Evolutionary conservation across 2,888 invertebrate genomes (phyloP).

Genomic region (Gymnoscelis rufifasciata): DNA sequence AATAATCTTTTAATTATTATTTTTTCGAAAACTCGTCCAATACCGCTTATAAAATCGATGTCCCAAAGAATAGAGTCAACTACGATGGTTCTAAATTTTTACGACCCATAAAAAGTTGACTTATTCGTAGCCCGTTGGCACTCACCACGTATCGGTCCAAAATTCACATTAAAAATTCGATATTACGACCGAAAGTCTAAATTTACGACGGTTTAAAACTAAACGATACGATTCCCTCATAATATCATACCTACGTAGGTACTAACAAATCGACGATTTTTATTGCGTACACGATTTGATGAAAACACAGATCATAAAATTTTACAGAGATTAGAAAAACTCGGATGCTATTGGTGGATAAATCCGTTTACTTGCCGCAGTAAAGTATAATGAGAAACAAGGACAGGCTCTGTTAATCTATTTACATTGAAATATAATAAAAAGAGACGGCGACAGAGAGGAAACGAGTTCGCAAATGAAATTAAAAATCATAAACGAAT

Average conservation of each 20-base stretch:
- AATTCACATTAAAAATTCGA: constrained; percentile 63
- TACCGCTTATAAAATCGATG: constrained; percentile 51
- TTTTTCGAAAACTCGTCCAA: constrained; percentile 37
- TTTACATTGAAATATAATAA: constrained; percentile 15
- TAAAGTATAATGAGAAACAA: constrained; percentile 21
- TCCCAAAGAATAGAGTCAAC: constrained; percentile 51
- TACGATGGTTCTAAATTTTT: constrained; percentile 66
- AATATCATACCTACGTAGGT: constrained; percentile 36
- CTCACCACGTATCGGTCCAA: constrained; percentile 50
- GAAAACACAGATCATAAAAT: constrained; percentile 52
- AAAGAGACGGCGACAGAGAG: constrained; percentile 38
- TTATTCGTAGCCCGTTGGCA: constrained; percentile 55
- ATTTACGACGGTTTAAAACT: constrained; percentile 70
- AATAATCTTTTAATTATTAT: constrained; percentile 50
- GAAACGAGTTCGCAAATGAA: constrained; percentile 26
- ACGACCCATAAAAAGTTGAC: constrained; percentile 72
- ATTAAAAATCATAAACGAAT: constrained; percentile 26
- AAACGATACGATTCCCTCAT: constrained; percentile 52
- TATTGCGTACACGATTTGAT: constrained; percentile 48
- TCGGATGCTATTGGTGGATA: constrained; percentile 27
- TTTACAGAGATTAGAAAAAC: constrained; percentile 33
- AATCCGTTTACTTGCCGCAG: constrained; percentile 20
- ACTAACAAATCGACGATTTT: constrained; percentile 49
- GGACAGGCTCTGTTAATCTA: constrained; percentile 13
- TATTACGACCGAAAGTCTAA: constrained; percentile 73